A percentile compares a stretch with the other conserved stretches of the same genome.
These are phyloP conservation scores for Serrognathus titanus DNA, from an alignment of 2,888 invertebrate species.

Conservation along the genomic window DNA sequence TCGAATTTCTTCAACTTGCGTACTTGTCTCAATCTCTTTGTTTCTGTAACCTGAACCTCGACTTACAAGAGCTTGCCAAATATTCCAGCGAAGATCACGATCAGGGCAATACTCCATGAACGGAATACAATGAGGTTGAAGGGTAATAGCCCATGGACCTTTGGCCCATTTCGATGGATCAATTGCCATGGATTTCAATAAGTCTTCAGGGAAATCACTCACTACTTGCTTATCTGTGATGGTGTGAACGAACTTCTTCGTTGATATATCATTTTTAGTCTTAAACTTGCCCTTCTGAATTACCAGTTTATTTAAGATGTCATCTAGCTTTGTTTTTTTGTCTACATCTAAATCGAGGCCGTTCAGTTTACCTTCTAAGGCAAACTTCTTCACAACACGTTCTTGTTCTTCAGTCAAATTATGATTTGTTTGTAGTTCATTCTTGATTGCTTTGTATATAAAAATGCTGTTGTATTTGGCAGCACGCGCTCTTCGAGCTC, in stretches of 20 bases:
- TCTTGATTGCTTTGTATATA: constrained; percentile 67
- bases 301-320: constrained; percentile 53
- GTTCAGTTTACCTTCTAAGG: constrained; percentile 78
- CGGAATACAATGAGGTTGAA: constrained; percentile 68
- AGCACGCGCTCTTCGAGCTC: constrained; percentile 71
- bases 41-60: constrained; percentile 67
- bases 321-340: constrained; percentile 54
- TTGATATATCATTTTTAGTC: constrained; percentile 63
- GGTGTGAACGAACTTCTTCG: constrained; percentile 63
- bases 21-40: constrained; percentile 65
- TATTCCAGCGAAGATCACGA: constrained; percentile 72
- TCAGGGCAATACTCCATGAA: constrained; percentile 86
- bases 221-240: constrained; percentile 65
- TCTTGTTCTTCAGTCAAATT: constrained; percentile 58
- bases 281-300: constrained; percentile 62
- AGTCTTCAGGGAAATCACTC: constrained; percentile 69
- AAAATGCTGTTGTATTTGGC: constrained; percentile 68
- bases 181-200: constrained; percentile 63
- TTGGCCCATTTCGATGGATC: constrained; percentile 57
- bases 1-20: constrained; percentile 75
- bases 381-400: constrained; percentile 72
- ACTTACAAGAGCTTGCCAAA: constrained; percentile 77
- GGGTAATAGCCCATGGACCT: constrained; percentile 82
- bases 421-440: constrained; percentile 43
- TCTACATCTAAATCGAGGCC: constrained; percentile 66